Conservation (phyloP, 2,888 invertebrate genomes). For the Sepiola atlantica region DNA sequence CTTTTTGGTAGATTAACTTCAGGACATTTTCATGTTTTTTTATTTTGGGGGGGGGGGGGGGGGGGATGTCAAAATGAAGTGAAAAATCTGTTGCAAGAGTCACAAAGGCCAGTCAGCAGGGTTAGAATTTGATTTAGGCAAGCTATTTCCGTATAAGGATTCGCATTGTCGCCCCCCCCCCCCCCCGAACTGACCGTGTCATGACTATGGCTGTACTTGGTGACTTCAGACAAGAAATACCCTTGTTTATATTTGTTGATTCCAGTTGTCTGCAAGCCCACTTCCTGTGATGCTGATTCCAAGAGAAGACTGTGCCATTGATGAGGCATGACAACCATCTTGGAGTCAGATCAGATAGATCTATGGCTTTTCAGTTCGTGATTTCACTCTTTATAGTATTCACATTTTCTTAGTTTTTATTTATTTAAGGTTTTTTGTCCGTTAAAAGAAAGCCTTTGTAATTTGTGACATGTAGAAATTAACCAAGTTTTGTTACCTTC, state of each 20-base stretch:
- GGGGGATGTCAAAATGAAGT: not conserved
- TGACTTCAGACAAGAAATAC: slow-evolving; percentile 12
- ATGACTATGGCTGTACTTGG: not conserved
- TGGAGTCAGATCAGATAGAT: not conserved
- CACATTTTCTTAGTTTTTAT: not conserved
- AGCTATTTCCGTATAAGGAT: not conserved
- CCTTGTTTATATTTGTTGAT: not conserved
- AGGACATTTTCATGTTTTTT: not conserved
- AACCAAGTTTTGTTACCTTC: not conserved
- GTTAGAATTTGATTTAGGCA: not conserved
- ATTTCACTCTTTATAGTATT: not conserved
- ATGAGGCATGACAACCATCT: not conserved
- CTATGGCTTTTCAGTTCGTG: not conserved
- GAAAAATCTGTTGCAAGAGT: not conserved
- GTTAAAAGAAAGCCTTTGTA: not conserved
- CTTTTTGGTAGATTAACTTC: not conserved
- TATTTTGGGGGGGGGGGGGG: not conserved
- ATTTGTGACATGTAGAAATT: not conserved
- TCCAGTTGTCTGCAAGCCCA: not conserved
- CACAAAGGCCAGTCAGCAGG: not conserved
- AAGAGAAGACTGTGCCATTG: not conserved
- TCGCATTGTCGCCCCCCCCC: not conserved
- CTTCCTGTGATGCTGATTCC: slow-evolving; percentile 8
- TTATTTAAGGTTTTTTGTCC: not conserved
- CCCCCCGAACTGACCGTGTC: not conserved